Base-by-base conservation (phyloP, 2,113 vertebrate species). In the Apaloderma vittatum region DNA sequence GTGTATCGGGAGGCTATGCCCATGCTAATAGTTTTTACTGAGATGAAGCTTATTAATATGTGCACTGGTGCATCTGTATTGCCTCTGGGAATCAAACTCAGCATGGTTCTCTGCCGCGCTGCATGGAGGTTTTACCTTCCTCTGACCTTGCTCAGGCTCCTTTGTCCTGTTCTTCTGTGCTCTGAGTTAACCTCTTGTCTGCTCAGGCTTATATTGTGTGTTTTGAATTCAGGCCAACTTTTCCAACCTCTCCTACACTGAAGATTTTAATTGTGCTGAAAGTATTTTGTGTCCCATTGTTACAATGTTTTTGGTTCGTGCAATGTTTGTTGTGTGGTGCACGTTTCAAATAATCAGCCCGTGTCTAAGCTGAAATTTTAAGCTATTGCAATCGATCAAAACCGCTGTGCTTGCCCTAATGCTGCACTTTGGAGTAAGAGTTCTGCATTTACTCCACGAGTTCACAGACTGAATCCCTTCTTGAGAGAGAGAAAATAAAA, bases 21-120 rank as follows among this genome's bases (percentile, higher is more conserved):
- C 93, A 52, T 71, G 93, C 61, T 96, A 95, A 96, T 96, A 96
- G 95, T 97, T 96, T 95, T 96, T 95, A 85, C 93, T 68, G 94
- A 91, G 83, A 93, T 96, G 96, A 96, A 96, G 94, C 94, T 97
- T 96, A 97, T 97, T 97, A 97, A 78, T 93, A 96, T 96, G 96
- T 96, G 93, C 96, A 96, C 83, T 96, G 95, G 95, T 96, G 96
- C 96, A 97, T 97, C 95, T 94, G 95, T 86, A 96, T 96, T 97
- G 96, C 96, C 96, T 95, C 70, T 95, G 96, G 95, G 96, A 97
- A 73, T 95, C 86, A 86, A 93, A 93, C 34, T 76, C 94, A 72
- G 94, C 86, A 61, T 57, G 93, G 95, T 65, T 94, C 91, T 74
- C 76, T 51, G 34, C 89, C 9, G 15, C 2, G 21, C 89, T 91